These are phyloP conservation scores for Microdon myrmicae DNA, from an alignment of 2,888 invertebrate genomes.

Conservation along the genomic window DNA sequence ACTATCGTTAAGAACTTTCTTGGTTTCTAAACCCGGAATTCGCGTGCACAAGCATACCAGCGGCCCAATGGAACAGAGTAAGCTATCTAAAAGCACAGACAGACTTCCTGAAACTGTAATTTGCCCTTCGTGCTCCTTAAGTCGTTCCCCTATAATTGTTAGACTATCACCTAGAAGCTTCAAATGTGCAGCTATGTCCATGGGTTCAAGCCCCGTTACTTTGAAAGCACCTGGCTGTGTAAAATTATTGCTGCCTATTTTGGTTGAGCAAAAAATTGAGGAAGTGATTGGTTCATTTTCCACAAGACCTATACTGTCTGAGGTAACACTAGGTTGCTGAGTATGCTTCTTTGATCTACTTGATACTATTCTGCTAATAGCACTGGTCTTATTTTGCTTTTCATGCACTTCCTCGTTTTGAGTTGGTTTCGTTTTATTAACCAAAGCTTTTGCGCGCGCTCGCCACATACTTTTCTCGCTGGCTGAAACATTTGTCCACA, in stretches of 20 bases:
- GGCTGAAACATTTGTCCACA: slow-evolving; percentile 85
- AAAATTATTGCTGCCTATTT: slow-evolving; percentile 44
- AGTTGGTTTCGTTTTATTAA: slow-evolving; percentile 55
- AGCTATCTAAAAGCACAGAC: slow-evolving; percentile 90
- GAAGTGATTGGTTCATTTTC: slow-evolving; percentile 12
- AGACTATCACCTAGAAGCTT: slow-evolving; percentile 92
- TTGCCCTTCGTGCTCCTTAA: slow-evolving; percentile 95
- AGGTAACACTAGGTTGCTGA: slow-evolving; percentile 51
- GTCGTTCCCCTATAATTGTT: slow-evolving; percentile 89
- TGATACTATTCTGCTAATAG: slow-evolving; percentile 62
- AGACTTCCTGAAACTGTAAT: slow-evolving; percentile 95
- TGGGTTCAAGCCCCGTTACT: slow-evolving; percentile 80
- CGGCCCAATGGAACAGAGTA: slow-evolving; percentile 91
- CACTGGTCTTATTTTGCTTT: slow-evolving; percentile 44
- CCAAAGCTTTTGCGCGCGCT: slow-evolving; percentile 79
- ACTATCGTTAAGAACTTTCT: slow-evolving; percentile 71
- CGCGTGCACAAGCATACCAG: slow-evolving; percentile 86
- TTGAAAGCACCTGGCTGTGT: slow-evolving; percentile 67
- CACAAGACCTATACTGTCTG: slow-evolving; percentile 4
- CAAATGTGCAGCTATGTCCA: slow-evolving; percentile 92
- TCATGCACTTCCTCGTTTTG: slow-evolving; percentile 4
- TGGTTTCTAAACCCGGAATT: slow-evolving; percentile 78
- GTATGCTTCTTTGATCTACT: slow-evolving; percentile 62
- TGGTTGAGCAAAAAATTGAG: slow-evolving; percentile 39
- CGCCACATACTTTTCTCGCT: slow-evolving; percentile 80